A percentile compares a stretch with the other conserved stretches of the same genome.
Evolutionary conservation across 2,113 vertebrate species (phyloP).

Genomic region (Penelope pileata): DNA sequence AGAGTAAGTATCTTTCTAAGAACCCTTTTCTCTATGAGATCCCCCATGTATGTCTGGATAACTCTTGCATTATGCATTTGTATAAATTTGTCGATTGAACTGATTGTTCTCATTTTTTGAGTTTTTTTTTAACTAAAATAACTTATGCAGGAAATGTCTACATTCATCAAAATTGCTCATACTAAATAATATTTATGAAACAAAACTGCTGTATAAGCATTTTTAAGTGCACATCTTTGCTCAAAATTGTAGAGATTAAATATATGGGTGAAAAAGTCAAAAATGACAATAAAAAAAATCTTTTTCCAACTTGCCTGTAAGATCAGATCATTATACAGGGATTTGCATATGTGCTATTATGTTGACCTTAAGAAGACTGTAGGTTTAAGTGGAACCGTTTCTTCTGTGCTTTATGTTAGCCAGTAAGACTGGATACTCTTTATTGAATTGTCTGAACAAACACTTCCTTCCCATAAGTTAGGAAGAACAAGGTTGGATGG

Average conservation of each 20-base stretch:
- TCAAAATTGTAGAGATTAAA: background rate
- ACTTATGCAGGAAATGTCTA: background rate
- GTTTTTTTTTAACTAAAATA: background rate
- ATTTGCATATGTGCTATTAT: background rate
- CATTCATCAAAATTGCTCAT: background rate
- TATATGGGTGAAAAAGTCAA: background rate
- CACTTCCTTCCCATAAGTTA: background rate
- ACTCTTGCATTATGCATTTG: background rate
- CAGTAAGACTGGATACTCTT: background rate
- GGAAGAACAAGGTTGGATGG: background rate
- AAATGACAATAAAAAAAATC: background rate
- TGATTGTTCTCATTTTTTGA: background rate
- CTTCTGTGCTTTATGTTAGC: background rate
- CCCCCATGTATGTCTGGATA: background rate
- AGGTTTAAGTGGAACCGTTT: background rate
- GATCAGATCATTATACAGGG: background rate
- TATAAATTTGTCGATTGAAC: background rate
- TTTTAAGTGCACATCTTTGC: background rate
- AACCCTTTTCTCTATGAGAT: background rate
- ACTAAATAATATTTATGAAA: background rate
- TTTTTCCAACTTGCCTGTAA: background rate
- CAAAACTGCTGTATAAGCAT: background rate
- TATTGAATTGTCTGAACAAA: conserved; percentile 12
- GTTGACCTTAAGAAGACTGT: background rate
- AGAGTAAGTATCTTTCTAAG: background rate